phyloP scores from a whole-genome alignment of 2,113 vertebrate genomes.

The Theropithecus gelada region DNA sequence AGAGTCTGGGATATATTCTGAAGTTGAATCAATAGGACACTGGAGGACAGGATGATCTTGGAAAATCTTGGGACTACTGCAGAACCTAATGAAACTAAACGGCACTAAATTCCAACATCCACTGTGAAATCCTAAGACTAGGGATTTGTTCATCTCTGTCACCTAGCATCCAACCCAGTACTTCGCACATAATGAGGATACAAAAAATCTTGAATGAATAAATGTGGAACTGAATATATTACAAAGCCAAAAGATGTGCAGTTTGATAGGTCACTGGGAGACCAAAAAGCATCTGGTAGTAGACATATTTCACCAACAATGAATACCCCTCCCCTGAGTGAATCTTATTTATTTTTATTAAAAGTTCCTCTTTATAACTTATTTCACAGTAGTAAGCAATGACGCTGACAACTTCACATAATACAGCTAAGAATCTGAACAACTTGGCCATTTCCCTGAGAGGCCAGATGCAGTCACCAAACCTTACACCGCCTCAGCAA shows the following conservation, averaged over 20 bases:
- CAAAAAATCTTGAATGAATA: not conserved
- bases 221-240: not conserved
- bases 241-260: not conserved
- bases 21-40: not conserved
- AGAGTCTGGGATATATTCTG: not conserved
- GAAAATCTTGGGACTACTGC: not conserved
- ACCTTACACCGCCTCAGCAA: not conserved
- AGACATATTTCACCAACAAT: constrained; percentile 20
- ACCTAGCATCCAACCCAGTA: not conserved
- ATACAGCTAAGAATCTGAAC: not conserved
- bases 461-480: not conserved
- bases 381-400: not conserved
- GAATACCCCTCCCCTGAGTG: not conserved
- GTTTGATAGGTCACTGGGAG: not conserved
- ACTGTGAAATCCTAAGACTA: not conserved
- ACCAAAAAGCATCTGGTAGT: not conserved
- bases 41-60: not conserved
- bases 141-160: not conserved
- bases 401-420: not conserved
- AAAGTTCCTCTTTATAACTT: not conserved
- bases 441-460: not conserved
- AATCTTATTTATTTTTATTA: constrained; percentile 29
- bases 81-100: constrained; percentile 9
- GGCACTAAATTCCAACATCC: not conserved
- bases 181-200: not conserved